Conservation (phyloP, 2,797 vertebrate species). For the Chaetophractus vellerosus region DNA sequence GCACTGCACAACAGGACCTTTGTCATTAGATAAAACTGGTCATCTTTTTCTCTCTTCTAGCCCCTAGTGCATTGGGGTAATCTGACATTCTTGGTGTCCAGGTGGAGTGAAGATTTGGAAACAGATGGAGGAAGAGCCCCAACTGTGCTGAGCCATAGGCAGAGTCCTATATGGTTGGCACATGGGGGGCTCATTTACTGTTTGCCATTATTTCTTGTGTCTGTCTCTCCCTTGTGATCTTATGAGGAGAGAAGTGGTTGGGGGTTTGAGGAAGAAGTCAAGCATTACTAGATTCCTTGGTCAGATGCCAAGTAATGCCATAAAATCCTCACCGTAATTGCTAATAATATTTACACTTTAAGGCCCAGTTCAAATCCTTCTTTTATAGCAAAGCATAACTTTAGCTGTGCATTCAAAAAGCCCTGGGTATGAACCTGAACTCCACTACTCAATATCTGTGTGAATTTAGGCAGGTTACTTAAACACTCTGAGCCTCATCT, state of each 20-base stretch:
- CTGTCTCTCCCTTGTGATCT: not conserved
- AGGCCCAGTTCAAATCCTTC: not conserved
- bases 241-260: not conserved
- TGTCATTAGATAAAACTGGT: not conserved
- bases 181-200: not conserved
- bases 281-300: not conserved
- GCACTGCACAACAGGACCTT: not conserved
- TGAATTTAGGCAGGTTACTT: not conserved
- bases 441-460: not conserved
- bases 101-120: not conserved
- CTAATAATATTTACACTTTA: not conserved
- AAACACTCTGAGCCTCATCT: not conserved
- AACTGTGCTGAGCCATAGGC: not conserved
- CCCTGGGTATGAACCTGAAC: not conserved
- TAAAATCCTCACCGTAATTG: not conserved
- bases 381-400: not conserved
- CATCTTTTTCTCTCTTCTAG: not conserved
- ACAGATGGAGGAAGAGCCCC: not conserved
- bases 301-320: slow-evolving; percentile 1
- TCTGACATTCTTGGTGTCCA: not conserved
- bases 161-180: not conserved
- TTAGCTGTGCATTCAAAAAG: not conserved
- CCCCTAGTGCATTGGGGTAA: not conserved
- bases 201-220: not conserved
- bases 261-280: slow-evolving; percentile 15